A percentile compares a stretch with the other conserved stretches of the same genome.
phyloP scores from a whole-genome alignment of 64 coral and sea anemone genomes.

The Pocillopora damicornis region DNA sequence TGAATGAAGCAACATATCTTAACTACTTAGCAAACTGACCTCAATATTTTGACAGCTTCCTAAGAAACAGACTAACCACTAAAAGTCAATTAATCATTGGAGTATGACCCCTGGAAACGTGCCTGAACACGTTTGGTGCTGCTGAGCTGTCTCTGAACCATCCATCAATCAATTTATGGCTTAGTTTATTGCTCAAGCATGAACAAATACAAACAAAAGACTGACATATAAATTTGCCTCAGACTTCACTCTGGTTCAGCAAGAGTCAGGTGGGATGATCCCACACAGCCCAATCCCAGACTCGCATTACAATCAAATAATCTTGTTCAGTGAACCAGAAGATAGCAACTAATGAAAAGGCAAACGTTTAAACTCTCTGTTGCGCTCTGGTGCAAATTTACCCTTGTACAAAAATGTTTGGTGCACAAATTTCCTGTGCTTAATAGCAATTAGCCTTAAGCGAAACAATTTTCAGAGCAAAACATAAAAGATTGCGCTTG shows the following conservation, averaged over 20 bases:
- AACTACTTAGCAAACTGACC: neutral
- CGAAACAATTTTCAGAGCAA: neutral
- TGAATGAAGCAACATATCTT: neutral
- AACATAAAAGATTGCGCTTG: neutral
- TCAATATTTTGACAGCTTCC: neutral
- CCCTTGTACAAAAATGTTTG: neutral
- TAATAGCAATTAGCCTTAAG: slow-evolving; percentile 4
- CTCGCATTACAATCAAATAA: slow-evolving; percentile 1
- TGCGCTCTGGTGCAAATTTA: neutral
- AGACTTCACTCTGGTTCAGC: neutral
- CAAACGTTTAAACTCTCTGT: neutral
- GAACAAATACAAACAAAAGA: slow-evolving; percentile 10
- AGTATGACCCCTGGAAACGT: neutral
- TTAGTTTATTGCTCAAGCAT: neutral
- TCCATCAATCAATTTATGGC: neutral
- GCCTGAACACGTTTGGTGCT: neutral
- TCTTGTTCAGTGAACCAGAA: slow-evolving; percentile 7
- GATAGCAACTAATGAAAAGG: neutral
- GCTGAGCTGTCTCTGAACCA: neutral
- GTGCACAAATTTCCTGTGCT: neutral
- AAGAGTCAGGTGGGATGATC: neutral
- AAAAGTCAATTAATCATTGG: too few species aligned
- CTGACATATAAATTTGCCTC: neutral
- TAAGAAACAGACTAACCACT: neutral
- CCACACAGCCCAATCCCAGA: neutral